phyloP scores from a whole-genome alignment of 2,797 vertebrate species.

The Netta rufina region DNA sequence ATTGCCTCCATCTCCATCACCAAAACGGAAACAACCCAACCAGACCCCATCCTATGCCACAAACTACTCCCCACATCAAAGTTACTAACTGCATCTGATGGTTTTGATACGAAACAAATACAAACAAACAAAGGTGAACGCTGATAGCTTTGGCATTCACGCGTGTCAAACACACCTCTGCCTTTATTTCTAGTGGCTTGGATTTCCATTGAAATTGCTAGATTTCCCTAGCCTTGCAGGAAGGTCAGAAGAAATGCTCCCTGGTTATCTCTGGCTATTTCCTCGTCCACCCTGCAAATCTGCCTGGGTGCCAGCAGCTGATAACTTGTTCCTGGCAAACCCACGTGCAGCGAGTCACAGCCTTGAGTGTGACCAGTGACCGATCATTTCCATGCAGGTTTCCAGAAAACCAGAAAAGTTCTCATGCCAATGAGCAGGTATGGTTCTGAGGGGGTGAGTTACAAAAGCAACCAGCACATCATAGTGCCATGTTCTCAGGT shows the following conservation, averaged over 20 bases:
- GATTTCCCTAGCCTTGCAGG: neutral
- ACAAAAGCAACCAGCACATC: neutral
- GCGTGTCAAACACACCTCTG: neutral
- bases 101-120: neutral
- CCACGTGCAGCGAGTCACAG: neutral
- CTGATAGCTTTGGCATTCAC: neutral
- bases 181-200: neutral
- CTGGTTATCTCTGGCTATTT: neutral
- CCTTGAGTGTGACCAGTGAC: neutral
- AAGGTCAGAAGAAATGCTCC: neutral
- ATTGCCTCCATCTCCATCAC: neutral
- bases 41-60: neutral
- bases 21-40: neutral
- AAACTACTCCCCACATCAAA: neutral
- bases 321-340: neutral
- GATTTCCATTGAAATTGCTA: neutral
- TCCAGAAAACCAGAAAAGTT: neutral
- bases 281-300: neutral
- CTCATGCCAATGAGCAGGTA: accelerated
- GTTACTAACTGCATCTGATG: neutral
- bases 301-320: neutral
- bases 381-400: neutral
- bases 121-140: neutral
- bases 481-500: neutral
- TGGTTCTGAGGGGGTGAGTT: neutral